phyloP scores from a whole-genome alignment of 2,113 vertebrate genomes.

The Mesitornis unicolor region DNA sequence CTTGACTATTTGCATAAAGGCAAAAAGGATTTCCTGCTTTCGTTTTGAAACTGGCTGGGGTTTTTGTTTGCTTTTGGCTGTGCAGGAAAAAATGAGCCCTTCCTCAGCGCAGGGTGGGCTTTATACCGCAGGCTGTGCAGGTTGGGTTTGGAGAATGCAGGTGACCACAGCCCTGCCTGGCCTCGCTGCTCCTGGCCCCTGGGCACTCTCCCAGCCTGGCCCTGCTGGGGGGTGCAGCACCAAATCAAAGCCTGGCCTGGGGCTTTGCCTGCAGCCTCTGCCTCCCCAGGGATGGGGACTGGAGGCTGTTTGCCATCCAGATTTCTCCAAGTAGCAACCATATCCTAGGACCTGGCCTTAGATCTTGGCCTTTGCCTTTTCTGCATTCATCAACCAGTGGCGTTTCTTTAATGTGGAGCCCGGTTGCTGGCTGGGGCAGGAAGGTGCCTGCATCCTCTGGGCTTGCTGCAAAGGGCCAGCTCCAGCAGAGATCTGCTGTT shows the following conservation, averaged over 20 bases:
- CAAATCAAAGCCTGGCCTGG: background rate
- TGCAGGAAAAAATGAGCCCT: background rate
- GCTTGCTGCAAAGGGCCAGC: background rate
- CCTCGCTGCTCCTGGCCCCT: background rate
- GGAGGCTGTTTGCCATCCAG: background rate
- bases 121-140: background rate
- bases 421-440: rapidly evolving
- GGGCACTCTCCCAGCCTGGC: too few species aligned
- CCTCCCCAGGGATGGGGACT: background rate
- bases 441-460: background rate
- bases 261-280: background rate
- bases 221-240: rapidly evolving
- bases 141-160: background rate
- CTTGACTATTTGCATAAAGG: background rate
- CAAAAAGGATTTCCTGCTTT: background rate
- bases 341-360: background rate
- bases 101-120: background rate
- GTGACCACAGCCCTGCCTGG: background rate
- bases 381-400: rapidly evolving
- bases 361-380: background rate
- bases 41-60: background rate
- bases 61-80: background rate
- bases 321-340: background rate
- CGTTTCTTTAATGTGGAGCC: background rate
- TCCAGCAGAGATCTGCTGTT: background rate